These are phyloP conservation scores for Rhingia campestris DNA, from an alignment of 2,888 invertebrate genomes.

Conservation along the genomic window DNA sequence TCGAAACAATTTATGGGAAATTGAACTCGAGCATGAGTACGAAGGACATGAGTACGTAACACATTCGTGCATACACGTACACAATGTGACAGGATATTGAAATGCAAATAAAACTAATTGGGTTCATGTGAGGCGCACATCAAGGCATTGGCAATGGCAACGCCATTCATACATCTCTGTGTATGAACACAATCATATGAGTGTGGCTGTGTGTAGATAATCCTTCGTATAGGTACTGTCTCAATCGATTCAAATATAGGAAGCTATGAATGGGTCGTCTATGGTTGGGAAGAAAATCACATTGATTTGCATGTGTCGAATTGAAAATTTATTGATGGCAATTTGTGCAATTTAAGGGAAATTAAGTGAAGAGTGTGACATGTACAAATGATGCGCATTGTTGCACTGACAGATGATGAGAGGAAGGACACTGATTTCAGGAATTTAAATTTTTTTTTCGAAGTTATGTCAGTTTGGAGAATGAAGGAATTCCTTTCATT, in stretches of 20 bases:
- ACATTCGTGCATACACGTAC: slow-evolving; percentile 20
- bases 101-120: slow-evolving; percentile 73
- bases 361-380: background rate
- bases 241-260: slow-evolving; percentile 39
- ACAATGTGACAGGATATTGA: slow-evolving; percentile 66
- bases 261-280: background rate
- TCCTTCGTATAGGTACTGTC: slow-evolving; percentile 5
- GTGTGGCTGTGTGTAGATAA: background rate
- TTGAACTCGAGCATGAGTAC: slow-evolving; percentile 50
- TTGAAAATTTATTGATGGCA: slow-evolving; percentile 56
- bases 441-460: background rate
- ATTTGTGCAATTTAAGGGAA: slow-evolving; percentile 39
- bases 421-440: background rate
- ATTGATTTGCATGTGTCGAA: slow-evolving; percentile 40
- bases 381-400: slow-evolving; percentile 13
- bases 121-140: slow-evolving; percentile 52
- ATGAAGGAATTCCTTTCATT: too few relatives aligned
- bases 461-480: too few relatives aligned
- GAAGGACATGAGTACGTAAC: slow-evolving; percentile 50
- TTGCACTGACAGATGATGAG: slow-evolving; percentile 6
- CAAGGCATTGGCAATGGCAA: slow-evolving; percentile 13
- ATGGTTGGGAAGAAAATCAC: slow-evolving; percentile 24
- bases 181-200: too few relatives aligned
- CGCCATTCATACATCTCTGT: background rate
- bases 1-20: slow-evolving; percentile 66